Base-by-base conservation (phyloP, 2,113 vertebrate species). In the Vulpes lagopus region DNA sequence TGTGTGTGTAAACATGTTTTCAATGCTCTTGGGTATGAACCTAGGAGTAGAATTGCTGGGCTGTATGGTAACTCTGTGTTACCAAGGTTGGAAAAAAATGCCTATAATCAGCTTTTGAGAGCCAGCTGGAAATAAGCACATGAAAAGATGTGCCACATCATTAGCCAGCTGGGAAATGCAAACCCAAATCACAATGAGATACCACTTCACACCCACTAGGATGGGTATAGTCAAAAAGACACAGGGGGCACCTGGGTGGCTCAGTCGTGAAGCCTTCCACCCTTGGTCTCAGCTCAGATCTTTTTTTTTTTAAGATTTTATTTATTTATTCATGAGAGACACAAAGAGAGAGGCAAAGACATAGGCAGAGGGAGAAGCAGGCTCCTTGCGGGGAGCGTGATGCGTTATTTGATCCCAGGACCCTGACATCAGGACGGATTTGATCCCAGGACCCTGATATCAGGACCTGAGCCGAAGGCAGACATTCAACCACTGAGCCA, bases 81-180 rank as follows among this genome's bases (percentile, higher is more conserved):
- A 51, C 51, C 38, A 96, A 69, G 83, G 69, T 76, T 65, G 4
- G 78, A 53, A 89, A 89, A 57, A 60, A 32, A 67, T 93, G 51
- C 60, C 53, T 76, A 38, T 27, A 65, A 38, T 78, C 32, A 78
- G 60, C 51, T 78, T 57, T 53, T 32, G 32, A 27, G 74, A 95
- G 23, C 27, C 76, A 92, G 64, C 55, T 73, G 8, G 64, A 64
- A 92, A 92, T 86, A 51, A 91, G 71, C 53, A 67, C 38, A 32
- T 69, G 30, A 35, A 79, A 88, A 79, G 62, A 27, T 57, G 57
- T 14, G 87, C 49, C 43, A 49, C 49, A 82, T 65, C 64, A 81
- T 73, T 51, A 59, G 35, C 35, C 57, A 57, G 64, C 73, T 91
- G 81, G 19, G 49, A 96, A 94, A 91, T 87, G 35, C 43, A 90